Base-by-base conservation (phyloP, 2,797 vertebrate genomes). In the Nyctalus aviator region DNA sequence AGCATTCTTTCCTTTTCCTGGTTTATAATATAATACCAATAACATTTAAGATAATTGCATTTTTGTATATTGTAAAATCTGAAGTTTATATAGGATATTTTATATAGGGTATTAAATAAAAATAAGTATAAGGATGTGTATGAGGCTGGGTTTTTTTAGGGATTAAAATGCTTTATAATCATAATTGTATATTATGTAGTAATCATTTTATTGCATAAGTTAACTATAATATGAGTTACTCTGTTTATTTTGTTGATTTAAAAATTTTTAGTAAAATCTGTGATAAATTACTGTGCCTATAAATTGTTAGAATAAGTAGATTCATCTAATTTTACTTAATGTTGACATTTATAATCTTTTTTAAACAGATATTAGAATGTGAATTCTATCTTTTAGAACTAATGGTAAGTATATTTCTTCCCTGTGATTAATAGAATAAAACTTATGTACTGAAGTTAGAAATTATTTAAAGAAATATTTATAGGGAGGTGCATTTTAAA, bases 381-480 rank as follows among this genome's bases (percentile, higher is more conserved):
- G 99, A 99, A 98, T 99, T 99, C 98, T 99, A 99, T 98, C 99
- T 99, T 95, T 98, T 99, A 98, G 99, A 99, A 98, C 98, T 99
- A 98, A 99, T 99, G 99, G 99, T 99, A 98, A 98, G 99, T 99
- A 92, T 55, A 55, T 83, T 66, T 84, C 17, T 79, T 88, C 85
- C 32, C 9, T 71, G 1, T 91, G 44, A 82, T 64, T 91, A 94
- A 79, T 89, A 71, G 32, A 93, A 18, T 84, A 93, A 95, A 93
- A 85, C 13, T 91, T 93, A 92, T 21, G 59, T 86, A 91, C 62
- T 69, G 53, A 85, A 88, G 11, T 93, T 50, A 91, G 88, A 64
- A 91, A 87, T 90, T 68, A 72, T 78, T 93, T 96, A 69, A 96
- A 93, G 30, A 94, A 76, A 71, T 68, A 90, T 83, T 71, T 89